phyloP scores from a whole-genome alignment of 2,797 vertebrate species.

The Notamacropus eugenii region DNA sequence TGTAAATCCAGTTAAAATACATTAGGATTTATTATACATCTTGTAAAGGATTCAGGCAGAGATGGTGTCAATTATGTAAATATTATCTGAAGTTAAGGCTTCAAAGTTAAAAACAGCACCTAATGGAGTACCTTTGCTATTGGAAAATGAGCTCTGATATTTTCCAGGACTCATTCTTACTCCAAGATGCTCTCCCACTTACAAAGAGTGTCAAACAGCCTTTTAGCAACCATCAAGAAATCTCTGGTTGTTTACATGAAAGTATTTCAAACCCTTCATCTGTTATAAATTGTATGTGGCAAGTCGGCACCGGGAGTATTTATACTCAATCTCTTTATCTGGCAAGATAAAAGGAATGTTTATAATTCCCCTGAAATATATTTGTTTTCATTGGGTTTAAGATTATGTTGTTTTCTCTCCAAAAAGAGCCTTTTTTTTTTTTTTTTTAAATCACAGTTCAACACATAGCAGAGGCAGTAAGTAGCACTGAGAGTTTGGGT shows the following conservation, averaged over 20 bases:
- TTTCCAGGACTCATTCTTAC: constrained; percentile 78
- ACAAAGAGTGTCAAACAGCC: constrained; percentile 78
- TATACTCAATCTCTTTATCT: constrained; percentile 79
- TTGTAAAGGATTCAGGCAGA: constrained; percentile 75
- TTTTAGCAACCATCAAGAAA: constrained; percentile 80
- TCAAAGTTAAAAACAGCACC: constrained; percentile 72
- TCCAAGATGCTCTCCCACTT: constrained; percentile 70
- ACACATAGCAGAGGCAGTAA: constrained; percentile 59
- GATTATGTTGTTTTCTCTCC: constrained; percentile 66
- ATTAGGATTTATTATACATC: constrained; percentile 77
- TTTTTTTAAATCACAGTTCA: constrained; percentile 54
- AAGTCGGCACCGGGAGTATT: constrained; percentile 74
- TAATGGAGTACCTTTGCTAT: constrained; percentile 75
- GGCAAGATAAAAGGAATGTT: constrained; percentile 80
- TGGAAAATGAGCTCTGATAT: constrained; percentile 75
- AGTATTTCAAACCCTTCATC: constrained; percentile 82
- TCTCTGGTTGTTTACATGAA: constrained; percentile 82
- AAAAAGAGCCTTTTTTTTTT: constrained; percentile 51
- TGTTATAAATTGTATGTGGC: constrained; percentile 78
- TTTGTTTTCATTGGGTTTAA: constrained; percentile 68
- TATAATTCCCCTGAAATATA: constrained; percentile 77
- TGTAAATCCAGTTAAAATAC: constrained; percentile 77
- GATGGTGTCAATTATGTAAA: constrained; percentile 79
- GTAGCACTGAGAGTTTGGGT: constrained; percentile 58
- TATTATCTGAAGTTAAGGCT: constrained; percentile 75